These are phyloP conservation scores for Callospermophilus lateralis DNA, from an alignment of 2,113 vertebrate species.

Conservation along the genomic window DNA sequence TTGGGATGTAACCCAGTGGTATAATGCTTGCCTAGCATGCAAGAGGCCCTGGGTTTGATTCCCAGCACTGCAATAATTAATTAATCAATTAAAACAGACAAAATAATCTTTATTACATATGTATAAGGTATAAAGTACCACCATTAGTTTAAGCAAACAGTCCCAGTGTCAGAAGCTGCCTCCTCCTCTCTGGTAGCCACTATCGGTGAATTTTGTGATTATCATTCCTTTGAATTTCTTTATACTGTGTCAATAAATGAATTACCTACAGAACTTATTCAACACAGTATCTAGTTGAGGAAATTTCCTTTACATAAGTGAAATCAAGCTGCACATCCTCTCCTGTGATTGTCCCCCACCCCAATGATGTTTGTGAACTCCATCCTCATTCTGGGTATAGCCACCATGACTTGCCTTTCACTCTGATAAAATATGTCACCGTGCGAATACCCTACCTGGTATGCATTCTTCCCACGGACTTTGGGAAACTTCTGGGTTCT, in stretches of 20 bases:
- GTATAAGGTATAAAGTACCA: not conserved
- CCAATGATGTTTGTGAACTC: not conserved
- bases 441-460: not conserved
- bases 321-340: not conserved
- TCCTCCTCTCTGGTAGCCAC: not conserved
- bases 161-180: not conserved
- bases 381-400: not conserved
- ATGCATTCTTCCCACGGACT: not conserved
- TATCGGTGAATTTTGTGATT: not conserved
- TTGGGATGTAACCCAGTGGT: not conserved
- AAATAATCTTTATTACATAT: conserved; percentile 11
- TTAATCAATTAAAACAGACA: conserved; percentile 35
- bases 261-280: not conserved
- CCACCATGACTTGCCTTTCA: not conserved
- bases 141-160: not conserved
- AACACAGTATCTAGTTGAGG: not conserved
- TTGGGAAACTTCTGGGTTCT: not conserved
- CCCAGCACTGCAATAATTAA: not conserved
- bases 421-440: not conserved
- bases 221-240: not conserved
- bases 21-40: not conserved
- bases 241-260: not conserved
- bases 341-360: not conserved
- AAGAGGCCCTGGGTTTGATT: not conserved
- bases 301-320: not conserved